These are phyloP conservation scores for Zaprionus bogoriensis DNA, from an alignment of 2,888 invertebrate species.

Conservation along the genomic window DNA sequence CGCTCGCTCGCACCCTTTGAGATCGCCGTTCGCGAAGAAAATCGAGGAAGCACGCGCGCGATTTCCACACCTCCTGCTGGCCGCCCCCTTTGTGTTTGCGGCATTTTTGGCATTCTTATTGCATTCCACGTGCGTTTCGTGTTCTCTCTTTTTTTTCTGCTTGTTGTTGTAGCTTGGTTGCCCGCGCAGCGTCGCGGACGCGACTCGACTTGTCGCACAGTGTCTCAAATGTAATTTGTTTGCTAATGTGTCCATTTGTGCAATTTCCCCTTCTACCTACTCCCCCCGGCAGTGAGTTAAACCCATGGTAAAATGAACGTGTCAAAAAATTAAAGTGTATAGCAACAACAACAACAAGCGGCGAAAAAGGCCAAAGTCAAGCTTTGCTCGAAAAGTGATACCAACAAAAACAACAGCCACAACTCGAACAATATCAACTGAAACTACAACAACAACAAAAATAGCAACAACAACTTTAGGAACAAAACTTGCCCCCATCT, in stretches of 20 bases:
- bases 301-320: constrained; percentile 37
- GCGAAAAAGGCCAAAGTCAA: constrained; percentile 4
- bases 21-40: constrained; percentile 9
- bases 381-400: constrained; percentile 8
- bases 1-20: neutral
- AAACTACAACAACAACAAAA: constrained; percentile 1
- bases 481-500: constrained; percentile 11
- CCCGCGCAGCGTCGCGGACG: neutral
- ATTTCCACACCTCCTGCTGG: constrained; percentile 13
- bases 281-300: constrained; percentile 21
- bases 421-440: constrained; percentile 11
- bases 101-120: constrained; percentile 46
- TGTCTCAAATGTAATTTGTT: constrained; percentile 24
- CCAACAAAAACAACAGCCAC: constrained; percentile 14
- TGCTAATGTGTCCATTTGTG: constrained; percentile 27
- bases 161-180: too few relatives aligned
- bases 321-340: constrained; percentile 22
- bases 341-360: constrained; percentile 24
- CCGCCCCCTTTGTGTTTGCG: constrained; percentile 9
- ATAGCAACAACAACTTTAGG: constrained; percentile 5
- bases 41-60: constrained; percentile 36
- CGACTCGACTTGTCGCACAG: neutral
- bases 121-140: constrained; percentile 45
- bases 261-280: constrained; percentile 1
- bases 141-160: neutral